phyloP scores from a whole-genome alignment of 1,140 invertebrate species.

The Eurosta solidaginis region DNA sequence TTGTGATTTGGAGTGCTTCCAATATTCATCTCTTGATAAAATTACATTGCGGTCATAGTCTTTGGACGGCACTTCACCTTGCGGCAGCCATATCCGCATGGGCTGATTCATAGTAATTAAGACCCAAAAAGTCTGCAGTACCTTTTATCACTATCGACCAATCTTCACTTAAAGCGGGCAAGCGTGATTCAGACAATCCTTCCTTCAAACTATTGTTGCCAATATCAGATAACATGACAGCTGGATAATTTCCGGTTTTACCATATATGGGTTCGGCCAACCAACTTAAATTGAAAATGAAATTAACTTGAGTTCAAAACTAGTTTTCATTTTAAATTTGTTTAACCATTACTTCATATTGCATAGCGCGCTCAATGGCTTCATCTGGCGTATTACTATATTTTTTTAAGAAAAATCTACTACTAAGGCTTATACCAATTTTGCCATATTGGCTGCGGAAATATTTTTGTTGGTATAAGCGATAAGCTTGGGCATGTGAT shows the following conservation, averaged over 20 bases:
- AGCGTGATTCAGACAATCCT: constrained; percentile 61
- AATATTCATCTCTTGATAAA: constrained; percentile 52
- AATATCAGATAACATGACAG: constrained; percentile 64
- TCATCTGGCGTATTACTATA: constrained; percentile 39
- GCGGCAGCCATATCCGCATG: constrained; percentile 48
- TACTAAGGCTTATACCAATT: constrained; percentile 63
- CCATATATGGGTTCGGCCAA: constrained; percentile 68
- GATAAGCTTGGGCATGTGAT: constrained; percentile 64
- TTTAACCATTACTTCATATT: constrained; percentile 52
- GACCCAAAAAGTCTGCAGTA: constrained; percentile 64
- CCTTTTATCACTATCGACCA: constrained; percentile 62
- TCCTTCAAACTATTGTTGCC: constrained; percentile 63
- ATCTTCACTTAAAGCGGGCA: constrained; percentile 62
- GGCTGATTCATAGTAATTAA: constrained; percentile 66
- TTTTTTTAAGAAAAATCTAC: constrained; percentile 62
- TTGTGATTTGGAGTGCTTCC: constrained; percentile 59
- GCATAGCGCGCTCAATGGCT: constrained; percentile 61
- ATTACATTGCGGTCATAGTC: constrained; percentile 56
- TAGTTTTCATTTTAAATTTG: background rate
- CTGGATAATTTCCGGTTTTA: constrained; percentile 67
- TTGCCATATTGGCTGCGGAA: constrained; percentile 54
- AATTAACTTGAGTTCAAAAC: background rate
- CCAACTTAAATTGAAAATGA: constrained; percentile 68
- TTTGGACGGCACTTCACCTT: constrained; percentile 46
- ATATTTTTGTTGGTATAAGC: constrained; percentile 55